Base-by-base conservation (phyloP, 2,113 vertebrate species). In the Cinclus mexicanus region DNA sequence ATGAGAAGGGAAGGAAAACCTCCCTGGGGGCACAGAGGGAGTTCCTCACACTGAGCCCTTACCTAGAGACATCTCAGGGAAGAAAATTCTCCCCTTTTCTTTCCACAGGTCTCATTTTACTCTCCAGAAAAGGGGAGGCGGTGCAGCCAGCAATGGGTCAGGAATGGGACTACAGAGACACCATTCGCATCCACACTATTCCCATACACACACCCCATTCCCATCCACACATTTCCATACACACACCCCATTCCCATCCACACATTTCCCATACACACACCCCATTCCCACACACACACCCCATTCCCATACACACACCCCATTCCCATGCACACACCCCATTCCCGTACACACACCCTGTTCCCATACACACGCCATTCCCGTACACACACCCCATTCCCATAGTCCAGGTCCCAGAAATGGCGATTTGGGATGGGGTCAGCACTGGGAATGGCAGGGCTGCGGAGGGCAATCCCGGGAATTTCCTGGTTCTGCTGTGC, bases 11-110 rank as follows among this genome's bases (percentile, higher is more conserved):
- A 64, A 56, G 52, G 14, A 12, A 75, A 83, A 52, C 7, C 18
- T 25, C 59, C 31, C 29, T 2, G 1, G 3, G 3, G 2, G n/a
- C 2, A 3, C 25, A 1, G 1, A 44, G 49, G 55, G 63, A 39
- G 21, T 2, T 56, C 12, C 77, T 82, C 2, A 5, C 26, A 25
- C 5, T 2, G 46, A 7, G 35, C 42, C 41, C 35, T 31, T 4
- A 4, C 47, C n/a, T 33, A 29, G 56, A 65, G 15, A 14, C 25
- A 11, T 18, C 53, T 25, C 35, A 41, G 41, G 26, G 39, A 37
- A 26, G 23, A 29, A 46, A 6, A 8, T 24, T 37, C 39, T 68
- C 11, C 35, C 61, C 14, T 0, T 46, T 14, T 47, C 74, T n/a
- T n/a, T 39, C 24, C 47, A 22, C 46, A 21, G 76, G 21, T 5